Base-by-base conservation (phyloP, 2,797 vertebrate genomes). In the Tenualosa thibaudeaui region DNA sequence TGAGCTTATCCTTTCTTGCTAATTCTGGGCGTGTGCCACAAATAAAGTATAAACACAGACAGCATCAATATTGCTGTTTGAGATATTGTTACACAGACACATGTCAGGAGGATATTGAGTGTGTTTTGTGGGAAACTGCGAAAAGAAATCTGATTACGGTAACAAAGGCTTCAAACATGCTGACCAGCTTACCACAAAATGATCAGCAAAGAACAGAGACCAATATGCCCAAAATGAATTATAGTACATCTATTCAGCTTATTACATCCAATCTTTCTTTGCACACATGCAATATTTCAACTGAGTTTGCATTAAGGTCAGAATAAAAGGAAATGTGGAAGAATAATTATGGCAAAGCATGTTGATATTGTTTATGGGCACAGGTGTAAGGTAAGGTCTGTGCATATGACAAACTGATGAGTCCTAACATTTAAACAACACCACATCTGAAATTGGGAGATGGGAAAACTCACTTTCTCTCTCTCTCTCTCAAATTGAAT, bases 101-200 rank as follows among this genome's bases (percentile, higher is more conserved):
- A 78, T 43, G 19, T 43, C 71, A 46, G 37, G 37, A 43, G 71
- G 71, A 22, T 78, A 78, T 78, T 78, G 22, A 22, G 15, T 78
- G 37, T 78, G 15, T 78, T 46, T 78, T 46, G 40, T 78, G 40
- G 71, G 71, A 46, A 78, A 46, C 71, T 78, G 71, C 71, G 46
- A 9, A 46, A 3, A 17, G 40, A n/a, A 78, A 43, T 78, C 37
- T 22, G 40, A 78, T 46, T 78, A 78, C 71, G 40, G 71, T 78
- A 78, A 78, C 71, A 78, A 78, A 46, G 71, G 71, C 71, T 78
- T 40, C 17, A 78, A 78, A 78, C 71, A 6, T 46, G 40, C 71
- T 78, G 71, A 78, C 71, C 71, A 22, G 71, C 17, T 75, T 43
- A 13, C 15, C 15, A 75, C 15, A 22, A 75, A 43, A 75, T 19